These are phyloP conservation scores for Hycleus phaleratus DNA, from an alignment of 1,140 invertebrate genomes.

Conservation along the genomic window DNA sequence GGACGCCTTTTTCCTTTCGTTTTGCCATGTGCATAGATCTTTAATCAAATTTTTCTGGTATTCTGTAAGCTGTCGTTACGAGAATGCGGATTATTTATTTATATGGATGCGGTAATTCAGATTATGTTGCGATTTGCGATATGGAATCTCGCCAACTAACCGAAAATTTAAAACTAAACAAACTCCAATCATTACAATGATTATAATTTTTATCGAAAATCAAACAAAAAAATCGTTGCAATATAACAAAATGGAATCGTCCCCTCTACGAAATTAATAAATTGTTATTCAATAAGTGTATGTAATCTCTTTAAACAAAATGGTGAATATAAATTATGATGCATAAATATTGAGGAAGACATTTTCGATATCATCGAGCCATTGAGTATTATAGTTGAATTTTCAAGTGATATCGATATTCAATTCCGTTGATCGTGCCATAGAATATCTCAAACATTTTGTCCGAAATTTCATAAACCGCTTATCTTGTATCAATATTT, in stretches of 20 bases:
- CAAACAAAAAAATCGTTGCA: too few relatives aligned
- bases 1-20: slow-evolving; percentile 32
- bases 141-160: slow-evolving; percentile 18
- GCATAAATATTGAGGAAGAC: slow-evolving; percentile 28
- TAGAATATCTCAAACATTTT: slow-evolving; percentile 39
- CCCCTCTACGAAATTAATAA: too few relatives aligned
- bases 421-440: slow-evolving; percentile 27
- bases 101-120: slow-evolving; percentile 25
- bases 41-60: slow-evolving; percentile 39
- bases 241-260: too few relatives aligned
- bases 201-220: too few relatives aligned
- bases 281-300: neutral
- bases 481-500: slow-evolving; percentile 42
- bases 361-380: slow-evolving; percentile 23
- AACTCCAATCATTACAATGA: too few relatives aligned
- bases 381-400: neutral
- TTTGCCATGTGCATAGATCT: slow-evolving; percentile 36
- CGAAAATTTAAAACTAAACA: too few relatives aligned
- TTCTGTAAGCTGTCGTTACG: slow-evolving; percentile 34
- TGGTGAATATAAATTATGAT: slow-evolving; percentile 30
- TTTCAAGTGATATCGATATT: slow-evolving; percentile 17
- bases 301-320: slow-evolving; percentile 27
- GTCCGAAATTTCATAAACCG: slow-evolving; percentile 38
- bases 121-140: slow-evolving; percentile 12
- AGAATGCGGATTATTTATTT: slow-evolving; percentile 33